phyloP scores from a whole-genome alignment of 2,113 vertebrate species.

The Entelurus aequoreus region DNA sequence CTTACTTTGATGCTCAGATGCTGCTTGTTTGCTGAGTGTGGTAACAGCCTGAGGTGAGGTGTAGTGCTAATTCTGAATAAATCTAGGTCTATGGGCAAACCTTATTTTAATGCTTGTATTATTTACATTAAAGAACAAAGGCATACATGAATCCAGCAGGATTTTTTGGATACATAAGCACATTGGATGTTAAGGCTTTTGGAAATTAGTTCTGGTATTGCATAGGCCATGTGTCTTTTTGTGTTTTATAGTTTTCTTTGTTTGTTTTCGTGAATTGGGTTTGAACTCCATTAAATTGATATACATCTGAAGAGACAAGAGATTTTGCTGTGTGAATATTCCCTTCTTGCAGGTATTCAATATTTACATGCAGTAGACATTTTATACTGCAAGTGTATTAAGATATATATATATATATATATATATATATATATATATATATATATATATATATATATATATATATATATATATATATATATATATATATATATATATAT shows the following conservation, averaged over 20 bases:
- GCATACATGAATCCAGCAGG: slow-evolving; percentile 12
- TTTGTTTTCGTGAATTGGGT: background rate
- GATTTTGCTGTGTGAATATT: no score
- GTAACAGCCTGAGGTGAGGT: slow-evolving; percentile 37
- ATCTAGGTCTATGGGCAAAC: slow-evolving; percentile 26
- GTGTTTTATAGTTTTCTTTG: background rate
- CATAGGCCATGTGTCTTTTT: slow-evolving; percentile 2
- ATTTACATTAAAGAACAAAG: slow-evolving; percentile 28
- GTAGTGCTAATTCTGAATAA: slow-evolving; percentile 30
- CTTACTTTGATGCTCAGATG: slow-evolving; percentile 46
- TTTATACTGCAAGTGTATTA: no score
- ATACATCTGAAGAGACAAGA: no score
- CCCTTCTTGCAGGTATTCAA: no score
- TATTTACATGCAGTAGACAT: no score
- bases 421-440: no score
- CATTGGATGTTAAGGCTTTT: background rate
- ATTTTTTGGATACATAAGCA: slow-evolving; percentile 11
- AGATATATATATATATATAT: no score
- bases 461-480: no score
- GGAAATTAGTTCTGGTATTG: slow-evolving; percentile 3
- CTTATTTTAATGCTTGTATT: slow-evolving; percentile 33
- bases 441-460: no score
- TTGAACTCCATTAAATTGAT: no score
- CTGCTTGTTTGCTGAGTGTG: slow-evolving; percentile 12
- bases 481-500: no score